A percentile compares a stretch with the other conserved stretches of the same genome.
These are phyloP conservation scores for Ennomos fuscantarius DNA, from an alignment of 2,888 invertebrate species.

Conservation along the genomic window DNA sequence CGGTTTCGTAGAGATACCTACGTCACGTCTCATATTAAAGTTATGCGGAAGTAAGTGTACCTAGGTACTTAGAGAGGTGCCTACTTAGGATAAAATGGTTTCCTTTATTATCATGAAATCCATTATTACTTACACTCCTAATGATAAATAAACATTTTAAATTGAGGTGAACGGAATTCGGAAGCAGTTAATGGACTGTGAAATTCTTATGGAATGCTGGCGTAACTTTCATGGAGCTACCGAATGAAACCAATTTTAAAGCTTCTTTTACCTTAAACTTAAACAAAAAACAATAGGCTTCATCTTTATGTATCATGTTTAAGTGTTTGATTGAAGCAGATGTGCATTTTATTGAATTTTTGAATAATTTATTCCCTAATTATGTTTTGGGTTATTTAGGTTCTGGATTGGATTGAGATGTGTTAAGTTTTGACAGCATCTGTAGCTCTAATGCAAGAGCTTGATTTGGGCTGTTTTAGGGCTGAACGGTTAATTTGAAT, in stretches of 20 bases:
- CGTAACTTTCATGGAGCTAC: constrained; percentile 13
- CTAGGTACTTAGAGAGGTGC: constrained; percentile 4
- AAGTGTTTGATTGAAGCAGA: constrained; percentile 6
- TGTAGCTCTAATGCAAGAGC: constrained; percentile 28
- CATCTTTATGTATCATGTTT: background rate
- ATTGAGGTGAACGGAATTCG: constrained; percentile 27
- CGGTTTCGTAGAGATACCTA: constrained; percentile 1
- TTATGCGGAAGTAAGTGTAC: constrained; percentile 33
- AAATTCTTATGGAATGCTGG: constrained; percentile 21
- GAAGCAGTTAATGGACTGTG: constrained; percentile 34
- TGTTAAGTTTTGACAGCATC: constrained; percentile 13
- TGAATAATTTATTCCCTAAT: background rate
- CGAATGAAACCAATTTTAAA: constrained; percentile 13
- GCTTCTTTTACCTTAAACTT: background rate
- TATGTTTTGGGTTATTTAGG: background rate
- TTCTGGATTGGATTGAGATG: constrained; percentile 3
- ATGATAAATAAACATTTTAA: constrained; percentile 27
- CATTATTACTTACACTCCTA: constrained; percentile 26
- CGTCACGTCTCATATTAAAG: constrained; percentile 27
- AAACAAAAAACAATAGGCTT: too few species aligned
- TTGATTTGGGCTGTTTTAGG: constrained; percentile 23
- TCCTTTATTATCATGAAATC: constrained; percentile 26
- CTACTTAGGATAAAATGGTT: constrained; percentile 21
- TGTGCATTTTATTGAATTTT: constrained; percentile 6
- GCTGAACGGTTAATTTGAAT: constrained; percentile 43